These are phyloP conservation scores for Stenurella melanura DNA, from an alignment of 2,888 invertebrate genomes.

Conservation along the genomic window DNA sequence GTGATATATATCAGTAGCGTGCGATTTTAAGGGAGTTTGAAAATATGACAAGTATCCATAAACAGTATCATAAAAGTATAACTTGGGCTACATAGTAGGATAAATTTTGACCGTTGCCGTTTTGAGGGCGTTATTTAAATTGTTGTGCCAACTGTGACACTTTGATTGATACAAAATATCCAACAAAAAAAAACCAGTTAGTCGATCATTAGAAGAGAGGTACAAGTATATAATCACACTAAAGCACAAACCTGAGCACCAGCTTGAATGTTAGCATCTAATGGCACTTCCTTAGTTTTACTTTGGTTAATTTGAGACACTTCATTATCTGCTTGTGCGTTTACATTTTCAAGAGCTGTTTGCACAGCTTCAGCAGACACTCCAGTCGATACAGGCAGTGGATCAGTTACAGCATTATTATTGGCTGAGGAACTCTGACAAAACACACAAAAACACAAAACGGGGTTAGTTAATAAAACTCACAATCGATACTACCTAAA, in stretches of 20 bases:
- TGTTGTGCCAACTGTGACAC: not conserved
- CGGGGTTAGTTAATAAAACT: not conserved
- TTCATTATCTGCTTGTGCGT: conserved; percentile 70
- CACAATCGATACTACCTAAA: not conserved
- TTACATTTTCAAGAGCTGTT: conserved; percentile 62
- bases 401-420: conserved; percentile 30
- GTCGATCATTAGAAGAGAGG: not conserved
- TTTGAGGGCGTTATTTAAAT: too few species aligned
- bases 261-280: conserved; percentile 73
- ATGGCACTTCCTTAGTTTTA: conserved; percentile 67
- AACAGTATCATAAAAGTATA: too few species aligned
- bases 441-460: conserved; percentile 35
- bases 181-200: not conserved
- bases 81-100: too few species aligned
- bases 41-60: too few species aligned
- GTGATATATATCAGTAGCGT: too few species aligned
- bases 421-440: conserved; percentile 25
- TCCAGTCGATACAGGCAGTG: conserved; percentile 51
- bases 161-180: not conserved
- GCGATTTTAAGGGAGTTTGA: too few species aligned
- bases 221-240: too few species aligned
- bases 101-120: too few species aligned
- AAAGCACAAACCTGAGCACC: conserved; percentile 66
- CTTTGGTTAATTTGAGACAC: conserved; percentile 74
- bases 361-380: conserved; percentile 61